Evolutionary conservation across 2,113 vertebrate genomes (phyloP).

Genomic region (Puntigrus tetrazona): DNA sequence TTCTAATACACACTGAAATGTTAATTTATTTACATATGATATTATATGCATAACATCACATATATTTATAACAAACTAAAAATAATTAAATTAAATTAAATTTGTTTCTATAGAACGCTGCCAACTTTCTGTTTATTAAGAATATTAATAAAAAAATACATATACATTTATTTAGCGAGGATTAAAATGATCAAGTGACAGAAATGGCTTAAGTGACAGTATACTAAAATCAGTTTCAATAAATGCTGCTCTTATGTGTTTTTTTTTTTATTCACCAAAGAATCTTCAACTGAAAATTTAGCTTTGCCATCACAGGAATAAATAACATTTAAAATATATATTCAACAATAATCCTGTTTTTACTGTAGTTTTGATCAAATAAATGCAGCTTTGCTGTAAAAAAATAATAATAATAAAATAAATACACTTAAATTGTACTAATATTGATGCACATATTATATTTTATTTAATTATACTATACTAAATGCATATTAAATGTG

Average conservation of each 20-base stretch:
- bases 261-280: too few relatives aligned
- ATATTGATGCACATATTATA: too few relatives aligned
- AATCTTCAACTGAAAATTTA: background rate
- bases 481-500: too few relatives aligned
- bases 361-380: background rate
- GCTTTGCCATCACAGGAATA: background rate
- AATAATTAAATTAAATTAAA: background rate
- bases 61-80: background rate
- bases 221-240: background rate
- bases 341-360: background rate
- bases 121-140: too few relatives aligned
- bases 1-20: background rate
- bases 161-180: background rate
- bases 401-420: too few relatives aligned
- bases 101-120: too few relatives aligned
- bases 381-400: too few relatives aligned
- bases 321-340: background rate
- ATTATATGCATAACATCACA: background rate
- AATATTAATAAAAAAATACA: too few relatives aligned
- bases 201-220: background rate
- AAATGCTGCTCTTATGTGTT: background rate
- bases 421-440: too few relatives aligned
- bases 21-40: background rate
- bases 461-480: too few relatives aligned
- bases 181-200: background rate